Conservation (phyloP, 2,113 vertebrate genomes). For the Lonchura striata region DNA sequence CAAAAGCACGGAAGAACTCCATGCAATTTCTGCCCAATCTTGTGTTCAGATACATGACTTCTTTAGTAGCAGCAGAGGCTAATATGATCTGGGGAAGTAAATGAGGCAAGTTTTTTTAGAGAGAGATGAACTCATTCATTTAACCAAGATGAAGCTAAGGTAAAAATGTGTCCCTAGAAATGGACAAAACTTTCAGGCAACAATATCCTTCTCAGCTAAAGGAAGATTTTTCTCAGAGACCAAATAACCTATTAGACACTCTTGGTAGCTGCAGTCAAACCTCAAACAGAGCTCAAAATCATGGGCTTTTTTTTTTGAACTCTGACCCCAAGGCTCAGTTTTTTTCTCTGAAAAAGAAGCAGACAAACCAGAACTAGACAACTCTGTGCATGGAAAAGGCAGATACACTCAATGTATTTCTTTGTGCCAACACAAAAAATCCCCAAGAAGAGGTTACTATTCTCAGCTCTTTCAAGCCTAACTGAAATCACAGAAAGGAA, state of each 20-base stretch:
- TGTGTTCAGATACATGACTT: neutral
- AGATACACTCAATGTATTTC: fast-evolving
- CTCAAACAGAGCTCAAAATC: neutral
- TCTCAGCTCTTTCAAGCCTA: neutral
- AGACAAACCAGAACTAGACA: neutral
- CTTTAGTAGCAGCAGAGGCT: neutral
- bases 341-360: neutral
- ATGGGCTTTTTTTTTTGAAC: neutral
- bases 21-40: neutral
- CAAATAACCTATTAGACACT: neutral
- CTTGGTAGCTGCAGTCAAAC: neutral
- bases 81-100: neutral
- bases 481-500: neutral
- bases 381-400: neutral
- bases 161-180: neutral
- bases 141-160: neutral
- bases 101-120: neutral
- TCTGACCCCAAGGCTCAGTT: neutral
- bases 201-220: neutral
- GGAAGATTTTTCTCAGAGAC: neutral
- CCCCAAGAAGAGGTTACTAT: neutral
- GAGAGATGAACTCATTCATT: neutral
- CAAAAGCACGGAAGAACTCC: neutral
- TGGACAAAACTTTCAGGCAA: neutral
- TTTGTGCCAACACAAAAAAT: neutral